Conservation (phyloP, 2,888 invertebrate genomes). For the Sylvicola fuscatus region DNA sequence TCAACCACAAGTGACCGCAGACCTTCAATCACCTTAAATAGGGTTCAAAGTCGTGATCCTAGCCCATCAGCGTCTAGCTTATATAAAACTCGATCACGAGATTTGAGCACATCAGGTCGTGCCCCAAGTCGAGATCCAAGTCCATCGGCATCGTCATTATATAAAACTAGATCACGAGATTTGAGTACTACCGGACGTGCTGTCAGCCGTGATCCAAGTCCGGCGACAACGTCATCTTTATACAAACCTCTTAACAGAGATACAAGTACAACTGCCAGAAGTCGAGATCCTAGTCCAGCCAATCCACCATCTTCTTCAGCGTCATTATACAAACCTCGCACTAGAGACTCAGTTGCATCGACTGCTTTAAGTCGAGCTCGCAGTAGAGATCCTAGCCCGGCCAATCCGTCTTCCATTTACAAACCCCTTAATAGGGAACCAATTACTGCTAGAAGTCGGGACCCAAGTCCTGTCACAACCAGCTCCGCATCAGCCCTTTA, state of each 20-base stretch:
- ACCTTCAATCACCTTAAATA: conserved; percentile 12
- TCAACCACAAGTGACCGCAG: conserved; percentile 6
- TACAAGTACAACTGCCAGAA: background rate
- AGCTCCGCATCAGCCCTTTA: background rate
- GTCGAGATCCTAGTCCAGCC: conserved; percentile 8
- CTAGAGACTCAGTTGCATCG: background rate
- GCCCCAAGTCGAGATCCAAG: conserved; percentile 9
- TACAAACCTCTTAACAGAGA: background rate
- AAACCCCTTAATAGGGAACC: conserved; percentile 3
- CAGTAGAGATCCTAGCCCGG: conserved; percentile 34
- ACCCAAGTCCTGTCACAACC: conserved; percentile 3
- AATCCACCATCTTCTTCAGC: conserved; percentile 5
- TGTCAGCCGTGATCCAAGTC: conserved; percentile 8
- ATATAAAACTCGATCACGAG: conserved; percentile 18
- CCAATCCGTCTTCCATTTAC: conserved; percentile 5
- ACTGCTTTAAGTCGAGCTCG: background rate
- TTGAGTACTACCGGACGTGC: background rate
- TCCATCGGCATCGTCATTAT: conserved; percentile 10
- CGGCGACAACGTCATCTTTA: conserved; percentile 10
- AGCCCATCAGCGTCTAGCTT: conserved; percentile 29
- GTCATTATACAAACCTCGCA: too few relatives aligned
- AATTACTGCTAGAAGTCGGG: conserved; percentile 2
- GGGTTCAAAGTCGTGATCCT: conserved; percentile 29
- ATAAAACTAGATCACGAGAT: conserved; percentile 19
- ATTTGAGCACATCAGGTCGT: conserved; percentile 20